Percentiles rank a stretch among this genome's conserved stretches.
Evolutionary conservation across 2,888 invertebrate species (phyloP).

Genomic region (Adela reaumurella): DNA sequence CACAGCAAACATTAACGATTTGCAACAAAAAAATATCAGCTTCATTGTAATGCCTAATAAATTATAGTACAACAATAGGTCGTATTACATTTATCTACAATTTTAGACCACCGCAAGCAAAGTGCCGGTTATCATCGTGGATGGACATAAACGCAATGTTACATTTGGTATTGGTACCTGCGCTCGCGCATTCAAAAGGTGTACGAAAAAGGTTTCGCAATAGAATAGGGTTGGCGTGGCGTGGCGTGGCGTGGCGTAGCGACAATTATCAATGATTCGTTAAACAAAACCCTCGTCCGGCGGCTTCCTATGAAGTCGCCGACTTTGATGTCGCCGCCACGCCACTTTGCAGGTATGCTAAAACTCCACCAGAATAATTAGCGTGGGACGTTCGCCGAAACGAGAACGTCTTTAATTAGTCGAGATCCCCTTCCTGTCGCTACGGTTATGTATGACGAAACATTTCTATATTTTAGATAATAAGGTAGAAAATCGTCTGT

Average conservation of each 20-base stretch:
- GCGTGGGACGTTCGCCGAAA: constrained; percentile 6
- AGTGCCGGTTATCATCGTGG: too few relatives aligned
- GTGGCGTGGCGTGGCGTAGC: too few relatives aligned
- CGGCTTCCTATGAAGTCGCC: neutral
- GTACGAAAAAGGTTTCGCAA: constrained; percentile 6
- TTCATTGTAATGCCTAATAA: too few relatives aligned
- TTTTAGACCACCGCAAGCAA: too few relatives aligned
- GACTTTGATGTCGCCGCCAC: neutral
- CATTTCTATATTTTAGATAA: neutral
- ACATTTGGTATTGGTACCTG: constrained; percentile 25
- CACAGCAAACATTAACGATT: too few relatives aligned
- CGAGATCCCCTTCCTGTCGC: constrained; percentile 2
- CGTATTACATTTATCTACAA: too few relatives aligned
- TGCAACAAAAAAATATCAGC: too few relatives aligned
- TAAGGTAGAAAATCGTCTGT: neutral
- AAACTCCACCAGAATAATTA: constrained; percentile 2
- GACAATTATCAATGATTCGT: constrained; percentile 44
- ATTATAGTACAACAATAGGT: too few relatives aligned
- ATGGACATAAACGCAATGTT: too few relatives aligned
- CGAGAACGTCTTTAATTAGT: constrained; percentile 4
- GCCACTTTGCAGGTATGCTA: neutral
- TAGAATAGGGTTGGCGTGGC: constrained; percentile 6
- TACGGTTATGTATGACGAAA: neutral
- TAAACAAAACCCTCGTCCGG: constrained; percentile 28
- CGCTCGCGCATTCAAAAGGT: neutral